A percentile compares a stretch with the other conserved stretches of the same genome.
Evolutionary conservation across 2,113 vertebrate genomes (phyloP).

Genomic region (Chrysochloris asiatica): DNA sequence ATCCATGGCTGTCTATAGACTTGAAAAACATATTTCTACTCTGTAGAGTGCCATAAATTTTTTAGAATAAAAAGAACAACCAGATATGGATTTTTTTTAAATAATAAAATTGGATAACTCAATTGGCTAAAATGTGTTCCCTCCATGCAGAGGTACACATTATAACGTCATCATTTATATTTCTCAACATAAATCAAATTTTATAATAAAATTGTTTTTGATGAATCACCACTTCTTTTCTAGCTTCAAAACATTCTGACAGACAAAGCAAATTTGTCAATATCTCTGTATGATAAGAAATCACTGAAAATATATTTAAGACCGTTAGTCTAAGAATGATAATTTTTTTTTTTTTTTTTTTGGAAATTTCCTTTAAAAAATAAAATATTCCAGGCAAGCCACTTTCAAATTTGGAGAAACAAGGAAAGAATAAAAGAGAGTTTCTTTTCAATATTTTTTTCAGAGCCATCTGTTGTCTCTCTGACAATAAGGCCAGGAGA

Average conservation of each 20-base stretch:
- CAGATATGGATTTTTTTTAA: constrained; percentile 77
- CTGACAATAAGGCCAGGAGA: constrained; percentile 71
- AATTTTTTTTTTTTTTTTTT: constrained; percentile 63
- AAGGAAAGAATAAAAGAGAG: constrained; percentile 61
- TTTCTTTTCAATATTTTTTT: constrained; percentile 53
- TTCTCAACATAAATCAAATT: constrained; percentile 81
- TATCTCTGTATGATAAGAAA: constrained; percentile 78
- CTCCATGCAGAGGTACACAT: constrained; percentile 72
- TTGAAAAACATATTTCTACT: constrained; percentile 72
- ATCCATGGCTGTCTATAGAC: constrained; percentile 70
- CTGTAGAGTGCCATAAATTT: constrained; percentile 73
- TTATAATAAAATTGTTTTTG: constrained; percentile 83
- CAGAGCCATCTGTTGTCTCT: constrained; percentile 66
- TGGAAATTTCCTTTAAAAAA: constrained; percentile 47
- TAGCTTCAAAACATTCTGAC: constrained; percentile 78
- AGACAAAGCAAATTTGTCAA: constrained; percentile 81
- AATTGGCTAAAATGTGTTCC: constrained; percentile 80
- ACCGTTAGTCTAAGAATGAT: constrained; percentile 72
- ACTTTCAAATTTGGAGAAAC: constrained; percentile 64
- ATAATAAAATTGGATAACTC: constrained; percentile 79
- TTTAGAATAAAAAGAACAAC: constrained; percentile 76
- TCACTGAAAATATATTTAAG: constrained; percentile 78
- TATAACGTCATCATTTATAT: constrained; percentile 79
- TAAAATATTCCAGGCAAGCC: constrained; percentile 59
- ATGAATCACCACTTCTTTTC: constrained; percentile 82